These are phyloP conservation scores for Cephus nigrinus DNA, from an alignment of 2,888 invertebrate species.

Conservation along the genomic window DNA sequence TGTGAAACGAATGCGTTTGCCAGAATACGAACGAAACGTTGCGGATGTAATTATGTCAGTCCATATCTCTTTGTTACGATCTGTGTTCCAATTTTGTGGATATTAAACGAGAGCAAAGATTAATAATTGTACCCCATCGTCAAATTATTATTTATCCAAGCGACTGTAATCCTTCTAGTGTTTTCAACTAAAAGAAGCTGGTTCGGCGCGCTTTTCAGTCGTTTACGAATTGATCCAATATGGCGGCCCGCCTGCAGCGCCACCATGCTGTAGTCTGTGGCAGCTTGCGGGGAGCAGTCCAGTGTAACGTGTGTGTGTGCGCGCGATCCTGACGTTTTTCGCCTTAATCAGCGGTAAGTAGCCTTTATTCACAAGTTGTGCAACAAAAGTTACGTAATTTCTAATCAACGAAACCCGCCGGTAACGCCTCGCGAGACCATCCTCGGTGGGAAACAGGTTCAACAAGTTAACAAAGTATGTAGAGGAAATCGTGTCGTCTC, in stretches of 20 bases:
- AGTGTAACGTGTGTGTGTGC: conserved; percentile 47
- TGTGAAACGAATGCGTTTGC: too few relatives aligned
- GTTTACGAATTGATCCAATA: conserved; percentile 44
- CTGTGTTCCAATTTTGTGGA: conserved; percentile 44
- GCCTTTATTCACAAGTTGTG: conserved; percentile 56
- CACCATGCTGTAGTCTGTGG: conserved; percentile 18
- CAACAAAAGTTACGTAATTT: conserved; percentile 60
- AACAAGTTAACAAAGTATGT: conserved; percentile 15
- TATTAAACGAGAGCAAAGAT: conserved; percentile 32
- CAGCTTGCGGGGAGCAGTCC: conserved; percentile 45
- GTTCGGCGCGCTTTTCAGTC: conserved; percentile 11
- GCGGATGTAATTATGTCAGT: too few relatives aligned
- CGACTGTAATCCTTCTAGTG: not conserved
- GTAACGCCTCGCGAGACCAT: conserved; percentile 8
- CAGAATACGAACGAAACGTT: too few relatives aligned
- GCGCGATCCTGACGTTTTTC: conserved; percentile 61
- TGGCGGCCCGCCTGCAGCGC: conserved; percentile 35
- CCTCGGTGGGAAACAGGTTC: conserved; percentile 31
- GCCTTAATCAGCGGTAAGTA: conserved; percentile 61
- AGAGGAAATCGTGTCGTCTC: conserved; percentile 33
- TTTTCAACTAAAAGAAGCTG: not conserved
- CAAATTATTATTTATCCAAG: not conserved
- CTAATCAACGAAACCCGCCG: conserved; percentile 22
- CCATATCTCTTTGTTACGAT: conserved; percentile 24
- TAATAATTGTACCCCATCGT: conserved; percentile 19